phyloP scores from a whole-genome alignment of 2,797 vertebrate genomes.

The Limosa lapponica region DNA sequence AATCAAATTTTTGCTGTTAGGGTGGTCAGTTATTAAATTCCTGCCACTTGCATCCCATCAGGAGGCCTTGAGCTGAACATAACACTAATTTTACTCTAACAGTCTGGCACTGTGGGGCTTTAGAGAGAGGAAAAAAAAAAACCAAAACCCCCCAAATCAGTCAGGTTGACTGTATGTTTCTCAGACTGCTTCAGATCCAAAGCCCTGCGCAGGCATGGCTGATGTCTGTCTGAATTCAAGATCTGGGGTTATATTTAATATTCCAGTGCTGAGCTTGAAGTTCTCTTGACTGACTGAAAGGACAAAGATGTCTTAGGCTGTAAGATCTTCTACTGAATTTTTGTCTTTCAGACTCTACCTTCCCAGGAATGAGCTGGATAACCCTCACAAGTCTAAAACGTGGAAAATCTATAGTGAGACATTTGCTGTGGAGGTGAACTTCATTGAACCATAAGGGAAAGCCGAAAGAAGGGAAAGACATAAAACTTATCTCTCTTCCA shows the following conservation, averaged over 20 bases:
- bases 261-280: neutral
- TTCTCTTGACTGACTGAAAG: neutral
- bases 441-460: slow-evolving; percentile 70
- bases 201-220: neutral
- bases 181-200: neutral
- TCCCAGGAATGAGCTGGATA: slow-evolving; percentile 91
- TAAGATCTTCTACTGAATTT: neutral
- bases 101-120: neutral
- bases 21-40: neutral
- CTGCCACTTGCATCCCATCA: neutral
- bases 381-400: slow-evolving; percentile 92
- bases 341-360: slow-evolving; percentile 85
- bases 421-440: slow-evolving; percentile 90
- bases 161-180: neutral
- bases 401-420: slow-evolving; percentile 89
- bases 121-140: too few species aligned
- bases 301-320: neutral
- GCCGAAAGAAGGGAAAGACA: neutral
- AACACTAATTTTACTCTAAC: neutral
- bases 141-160: neutral
- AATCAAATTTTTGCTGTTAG: neutral
- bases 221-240: neutral
- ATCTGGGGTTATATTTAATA: neutral
- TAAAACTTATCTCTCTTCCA: neutral
- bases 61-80: neutral